phyloP scores from a whole-genome alignment of 2,888 invertebrate genomes.

The Peribatodes rhomboidaria region DNA sequence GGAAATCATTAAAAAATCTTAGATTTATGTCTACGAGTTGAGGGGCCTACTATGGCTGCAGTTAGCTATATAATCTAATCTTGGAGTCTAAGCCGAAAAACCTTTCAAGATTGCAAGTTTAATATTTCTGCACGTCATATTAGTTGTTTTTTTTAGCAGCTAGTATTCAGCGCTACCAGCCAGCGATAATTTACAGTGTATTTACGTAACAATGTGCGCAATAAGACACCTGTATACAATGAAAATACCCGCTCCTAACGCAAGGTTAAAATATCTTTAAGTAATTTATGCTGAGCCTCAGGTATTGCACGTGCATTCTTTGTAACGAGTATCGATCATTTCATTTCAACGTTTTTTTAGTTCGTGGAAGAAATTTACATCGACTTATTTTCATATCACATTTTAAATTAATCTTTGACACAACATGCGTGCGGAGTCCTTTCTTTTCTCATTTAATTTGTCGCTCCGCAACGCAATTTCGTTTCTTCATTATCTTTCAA shows the following conservation, averaged over 20 bases:
- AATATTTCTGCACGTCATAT: neutral
- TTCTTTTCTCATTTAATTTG: constrained; percentile 10
- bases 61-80: neutral
- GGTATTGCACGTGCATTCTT: constrained; percentile 39
- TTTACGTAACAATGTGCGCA: constrained; percentile 4
- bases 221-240: constrained; percentile 11
- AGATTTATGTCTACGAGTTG: too few species aligned
- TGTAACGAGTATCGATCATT: neutral
- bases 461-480: constrained; percentile 47
- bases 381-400: neutral
- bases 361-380: neutral
- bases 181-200: neutral
- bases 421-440: neutral
- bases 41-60: too few species aligned
- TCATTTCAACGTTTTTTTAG: neutral
- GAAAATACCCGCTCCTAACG: neutral
- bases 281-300: constrained; percentile 25
- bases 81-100: neutral
- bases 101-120: neutral
- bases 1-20: too few species aligned
- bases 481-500: constrained; percentile 41
- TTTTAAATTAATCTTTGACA: constrained; percentile 30
- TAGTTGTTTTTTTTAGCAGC: neutral
- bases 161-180: neutral
- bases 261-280: constrained; percentile 2